Conservation (phyloP, 2,113 vertebrate genomes). For the Gallinago paraguaiae region DNA sequence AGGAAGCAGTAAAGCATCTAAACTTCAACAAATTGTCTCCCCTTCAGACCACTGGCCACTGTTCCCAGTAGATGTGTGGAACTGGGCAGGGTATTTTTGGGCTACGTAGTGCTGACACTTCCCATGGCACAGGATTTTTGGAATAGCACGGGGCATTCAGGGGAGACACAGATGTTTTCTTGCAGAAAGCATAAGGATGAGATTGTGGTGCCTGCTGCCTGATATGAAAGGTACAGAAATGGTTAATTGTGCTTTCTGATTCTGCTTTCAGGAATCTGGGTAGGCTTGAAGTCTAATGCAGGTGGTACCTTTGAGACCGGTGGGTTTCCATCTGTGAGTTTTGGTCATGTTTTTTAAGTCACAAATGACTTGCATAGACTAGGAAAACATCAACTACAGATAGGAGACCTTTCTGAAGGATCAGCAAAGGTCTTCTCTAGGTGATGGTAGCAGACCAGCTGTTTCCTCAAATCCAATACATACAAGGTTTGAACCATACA, state of each 20-base stretch:
- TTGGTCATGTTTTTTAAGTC: background rate
- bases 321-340: background rate
- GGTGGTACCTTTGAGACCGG: background rate
- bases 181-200: background rate
- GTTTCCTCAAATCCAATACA: background rate
- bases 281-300: background rate
- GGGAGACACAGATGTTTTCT: background rate
- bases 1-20: too few relatives aligned
- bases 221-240: background rate
- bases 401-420: background rate
- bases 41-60: fast-evolving
- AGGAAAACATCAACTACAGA: background rate
- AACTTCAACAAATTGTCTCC: background rate
- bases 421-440: background rate
- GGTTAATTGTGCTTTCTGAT: background rate
- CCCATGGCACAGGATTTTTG: background rate
- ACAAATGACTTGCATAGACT: background rate
- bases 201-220: background rate
- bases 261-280: background rate
- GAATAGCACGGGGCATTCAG: background rate
- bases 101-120: fast-evolving
- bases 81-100: background rate
- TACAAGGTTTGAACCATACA: background rate
- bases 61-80: background rate
- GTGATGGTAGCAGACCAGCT: fast-evolving